Percentiles rank a stretch among this genome's conserved stretches.
Conservation (phyloP, 1,140 invertebrate genomes). For the Drosophila tropicalis region DNA sequence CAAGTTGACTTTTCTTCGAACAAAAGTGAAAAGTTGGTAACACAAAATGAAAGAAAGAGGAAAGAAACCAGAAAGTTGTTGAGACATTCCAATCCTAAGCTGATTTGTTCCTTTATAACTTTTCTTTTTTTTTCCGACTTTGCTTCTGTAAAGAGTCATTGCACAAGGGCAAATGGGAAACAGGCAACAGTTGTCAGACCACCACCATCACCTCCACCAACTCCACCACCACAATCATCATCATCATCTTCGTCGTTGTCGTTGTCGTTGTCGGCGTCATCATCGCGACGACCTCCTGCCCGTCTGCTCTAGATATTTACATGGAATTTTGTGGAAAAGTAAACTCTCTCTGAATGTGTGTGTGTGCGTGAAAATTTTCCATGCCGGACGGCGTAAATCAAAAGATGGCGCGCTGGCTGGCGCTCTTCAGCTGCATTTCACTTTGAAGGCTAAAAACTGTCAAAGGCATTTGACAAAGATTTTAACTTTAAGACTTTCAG, state of each 20-base stretch:
- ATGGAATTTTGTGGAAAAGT: slow-evolving; percentile 60
- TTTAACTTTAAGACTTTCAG: slow-evolving; percentile 44
- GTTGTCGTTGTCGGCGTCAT: not conserved
- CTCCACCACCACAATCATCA: not conserved
- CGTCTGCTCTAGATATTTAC: slow-evolving; percentile 68
- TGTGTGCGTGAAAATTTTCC: slow-evolving; percentile 67
- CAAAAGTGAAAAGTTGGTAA: slow-evolving; percentile 48
- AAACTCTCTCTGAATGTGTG: slow-evolving; percentile 13
- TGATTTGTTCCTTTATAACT: slow-evolving; percentile 53
- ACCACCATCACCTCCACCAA: not conserved
- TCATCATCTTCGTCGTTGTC: not conserved
- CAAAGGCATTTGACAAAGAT: slow-evolving; percentile 69
- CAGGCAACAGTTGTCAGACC: slow-evolving; percentile 73
- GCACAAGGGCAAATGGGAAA: slow-evolving; percentile 67
- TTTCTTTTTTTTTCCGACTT: not conserved
- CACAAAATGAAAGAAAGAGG: slow-evolving; percentile 10
- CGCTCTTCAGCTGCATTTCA: slow-evolving; percentile 48
- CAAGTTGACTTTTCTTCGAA: slow-evolving; percentile 58
- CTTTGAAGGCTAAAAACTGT: slow-evolving; percentile 66
- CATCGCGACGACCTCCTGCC: slow-evolving; percentile 16
- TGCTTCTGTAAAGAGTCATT: slow-evolving; percentile 31
- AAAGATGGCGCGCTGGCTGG: slow-evolving; percentile 40
- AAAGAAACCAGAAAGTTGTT: slow-evolving; percentile 42
- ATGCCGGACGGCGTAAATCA: slow-evolving; percentile 72
- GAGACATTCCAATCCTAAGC: slow-evolving; percentile 53